phyloP scores from a whole-genome alignment of 2,113 vertebrate genomes.

The Galeopterus variegatus region DNA sequence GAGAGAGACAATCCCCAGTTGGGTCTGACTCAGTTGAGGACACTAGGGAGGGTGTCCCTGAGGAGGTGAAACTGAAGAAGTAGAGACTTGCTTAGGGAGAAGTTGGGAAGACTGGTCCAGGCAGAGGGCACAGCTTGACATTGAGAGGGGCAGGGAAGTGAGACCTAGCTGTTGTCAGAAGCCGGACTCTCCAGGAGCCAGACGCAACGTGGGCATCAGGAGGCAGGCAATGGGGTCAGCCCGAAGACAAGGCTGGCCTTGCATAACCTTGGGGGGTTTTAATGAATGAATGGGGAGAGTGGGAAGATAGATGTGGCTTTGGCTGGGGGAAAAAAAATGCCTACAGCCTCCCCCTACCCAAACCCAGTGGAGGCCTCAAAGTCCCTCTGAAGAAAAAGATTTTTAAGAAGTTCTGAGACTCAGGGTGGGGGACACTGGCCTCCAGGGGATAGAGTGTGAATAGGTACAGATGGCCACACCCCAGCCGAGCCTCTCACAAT shows the following conservation, averaged over 20 bases:
- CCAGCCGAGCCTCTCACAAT: neutral
- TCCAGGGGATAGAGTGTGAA: neutral
- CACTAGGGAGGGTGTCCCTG: neutral
- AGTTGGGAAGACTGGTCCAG: neutral
- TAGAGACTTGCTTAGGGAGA: neutral
- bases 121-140: neutral
- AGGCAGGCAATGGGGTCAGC: neutral
- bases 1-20: neutral
- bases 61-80: neutral
- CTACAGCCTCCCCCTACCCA: neutral
- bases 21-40: neutral
- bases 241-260: neutral
- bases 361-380: neutral
- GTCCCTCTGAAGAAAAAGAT: neutral
- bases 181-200: neutral
- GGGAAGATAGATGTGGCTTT: neutral
- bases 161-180: neutral
- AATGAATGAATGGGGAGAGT: no score
- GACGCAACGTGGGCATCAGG: no score
- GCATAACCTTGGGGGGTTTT: neutral
- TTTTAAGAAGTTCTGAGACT: neutral
- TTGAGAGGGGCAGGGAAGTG: neutral
- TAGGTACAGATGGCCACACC: neutral
- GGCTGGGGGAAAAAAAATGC: neutral
- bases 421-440: neutral